phyloP scores from a whole-genome alignment of 1,140 invertebrate species.

The Protaetia brevitarsis region DNA sequence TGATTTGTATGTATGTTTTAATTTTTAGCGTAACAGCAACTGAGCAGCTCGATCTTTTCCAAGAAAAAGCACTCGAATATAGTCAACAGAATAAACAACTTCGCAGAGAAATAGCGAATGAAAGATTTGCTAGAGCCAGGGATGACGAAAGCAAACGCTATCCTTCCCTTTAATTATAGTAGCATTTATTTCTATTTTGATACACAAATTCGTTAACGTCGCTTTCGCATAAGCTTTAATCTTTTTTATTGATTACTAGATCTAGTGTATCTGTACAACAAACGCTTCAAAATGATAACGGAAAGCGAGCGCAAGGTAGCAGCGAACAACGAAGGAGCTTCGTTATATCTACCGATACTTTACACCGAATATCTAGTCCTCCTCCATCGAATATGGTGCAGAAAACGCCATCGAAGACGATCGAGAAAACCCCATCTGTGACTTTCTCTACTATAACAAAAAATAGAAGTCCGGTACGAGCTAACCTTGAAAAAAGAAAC shows the following conservation, averaged over 20 bases:
- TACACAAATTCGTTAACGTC: neutral
- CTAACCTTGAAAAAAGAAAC: too few species aligned
- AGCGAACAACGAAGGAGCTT: too few species aligned
- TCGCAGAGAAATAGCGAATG: slow-evolving; percentile 55
- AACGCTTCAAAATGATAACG: too few species aligned
- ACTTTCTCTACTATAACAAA: too few species aligned
- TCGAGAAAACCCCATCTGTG: too few species aligned
- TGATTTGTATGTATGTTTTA: too few species aligned
- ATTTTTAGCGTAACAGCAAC: slow-evolving; percentile 50
- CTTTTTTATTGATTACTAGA: slow-evolving; percentile 9
- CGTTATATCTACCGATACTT: too few species aligned
- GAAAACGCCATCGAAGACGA: too few species aligned
- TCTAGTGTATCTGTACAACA: neutral
- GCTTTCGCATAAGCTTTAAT: neutral
- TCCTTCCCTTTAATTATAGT: slow-evolving; percentile 36
- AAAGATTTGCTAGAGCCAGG: slow-evolving; percentile 48
- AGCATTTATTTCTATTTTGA: neutral
- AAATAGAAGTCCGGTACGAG: too few species aligned
- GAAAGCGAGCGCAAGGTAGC: too few species aligned
- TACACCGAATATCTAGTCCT: too few species aligned
- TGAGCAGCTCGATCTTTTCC: slow-evolving; percentile 54
- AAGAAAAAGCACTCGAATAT: slow-evolving; percentile 55
- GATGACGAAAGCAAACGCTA: slow-evolving; percentile 38
- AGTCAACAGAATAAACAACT: slow-evolving; percentile 55
- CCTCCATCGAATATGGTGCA: too few species aligned